Base-by-base conservation (phyloP, 2,113 vertebrate species). In the Peromyscus maniculatus region DNA sequence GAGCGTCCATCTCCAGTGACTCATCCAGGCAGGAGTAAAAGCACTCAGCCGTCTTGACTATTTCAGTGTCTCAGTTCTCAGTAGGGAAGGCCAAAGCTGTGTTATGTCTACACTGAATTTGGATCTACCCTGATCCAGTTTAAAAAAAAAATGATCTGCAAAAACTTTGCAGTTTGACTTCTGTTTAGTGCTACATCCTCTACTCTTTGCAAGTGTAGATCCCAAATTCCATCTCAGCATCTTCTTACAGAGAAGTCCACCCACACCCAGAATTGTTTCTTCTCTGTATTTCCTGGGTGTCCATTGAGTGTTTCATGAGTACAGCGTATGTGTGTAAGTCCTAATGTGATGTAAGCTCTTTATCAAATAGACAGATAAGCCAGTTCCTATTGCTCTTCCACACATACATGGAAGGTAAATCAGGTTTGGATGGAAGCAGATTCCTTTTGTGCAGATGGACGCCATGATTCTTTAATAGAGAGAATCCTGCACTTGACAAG, bases 221-320 rank as follows among this genome's bases (percentile, higher is more conserved):
- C 49, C 24, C 62, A 64, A 84, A 64, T 59, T 39, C 39, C 17
- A 62, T 79, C 82, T 94, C 10, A 91, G 62, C 39, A 90, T 66
- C 39, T 87, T 75, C 49, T 79, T 93, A 74, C 91, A 31, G n/a
- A 88, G 36, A 97, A 90, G n/a, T 49, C 75, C 78, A 7, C 22
- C 16, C 75, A 1, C 24, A 49, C 21, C 26, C 43, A 71, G 46
- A 83, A 11, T 31, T 62, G n/a, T 31, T 77, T 75, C 52, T 11
- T n/a, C 55, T 59, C 43, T 87, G 0, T 31, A 36, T 2, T 52
- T 92, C 69, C 62, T 80, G n/a, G 15, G 75, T 80, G 17, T 72
- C 22, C 16, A 1, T 46, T 49, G 28, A n/a, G 19, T 46, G 24
- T 89, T 84, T 92, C 2, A 15, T 55, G 57, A 95, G 72, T 17